These are phyloP conservation scores for Carcharodon carcharias DNA, from an alignment of 2,797 vertebrate genomes.

Conservation along the genomic window DNA sequence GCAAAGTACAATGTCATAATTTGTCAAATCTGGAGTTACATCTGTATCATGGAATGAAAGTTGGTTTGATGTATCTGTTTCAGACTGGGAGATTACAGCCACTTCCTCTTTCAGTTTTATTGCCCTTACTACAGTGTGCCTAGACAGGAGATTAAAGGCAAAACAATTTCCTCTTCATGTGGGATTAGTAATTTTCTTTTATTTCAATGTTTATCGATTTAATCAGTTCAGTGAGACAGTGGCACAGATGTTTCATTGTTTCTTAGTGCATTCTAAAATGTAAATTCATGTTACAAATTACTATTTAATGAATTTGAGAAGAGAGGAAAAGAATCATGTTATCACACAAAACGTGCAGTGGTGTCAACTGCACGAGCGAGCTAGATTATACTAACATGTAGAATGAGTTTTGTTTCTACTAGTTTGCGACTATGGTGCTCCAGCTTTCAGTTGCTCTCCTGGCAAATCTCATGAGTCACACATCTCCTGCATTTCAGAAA, in stretches of 20 bases:
- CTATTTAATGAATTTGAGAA: neutral
- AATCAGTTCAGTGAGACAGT: neutral
- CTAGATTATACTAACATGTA: neutral
- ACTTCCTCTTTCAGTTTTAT: neutral
- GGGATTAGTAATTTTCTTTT: conserved; percentile 22
- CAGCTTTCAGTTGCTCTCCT: neutral
- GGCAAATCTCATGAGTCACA: neutral
- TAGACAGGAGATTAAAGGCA: neutral
- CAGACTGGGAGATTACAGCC: neutral
- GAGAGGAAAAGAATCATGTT: neutral
- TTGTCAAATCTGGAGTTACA: neutral
- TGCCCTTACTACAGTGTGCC: neutral
- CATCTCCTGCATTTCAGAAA: neutral
- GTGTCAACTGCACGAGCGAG: neutral
- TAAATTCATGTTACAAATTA: neutral
- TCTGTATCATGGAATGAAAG: neutral
- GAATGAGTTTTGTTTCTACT: neutral
- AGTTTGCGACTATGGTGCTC: neutral
- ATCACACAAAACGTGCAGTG: neutral
- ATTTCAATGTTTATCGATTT: conserved; percentile 20
- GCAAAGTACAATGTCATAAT: neutral
- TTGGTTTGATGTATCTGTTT: neutral
- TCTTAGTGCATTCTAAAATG: neutral
- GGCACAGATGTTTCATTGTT: neutral
- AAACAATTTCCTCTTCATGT: conserved; percentile 7